phyloP scores from a whole-genome alignment of 2,888 invertebrate species.

The Chrysolina americana region DNA sequence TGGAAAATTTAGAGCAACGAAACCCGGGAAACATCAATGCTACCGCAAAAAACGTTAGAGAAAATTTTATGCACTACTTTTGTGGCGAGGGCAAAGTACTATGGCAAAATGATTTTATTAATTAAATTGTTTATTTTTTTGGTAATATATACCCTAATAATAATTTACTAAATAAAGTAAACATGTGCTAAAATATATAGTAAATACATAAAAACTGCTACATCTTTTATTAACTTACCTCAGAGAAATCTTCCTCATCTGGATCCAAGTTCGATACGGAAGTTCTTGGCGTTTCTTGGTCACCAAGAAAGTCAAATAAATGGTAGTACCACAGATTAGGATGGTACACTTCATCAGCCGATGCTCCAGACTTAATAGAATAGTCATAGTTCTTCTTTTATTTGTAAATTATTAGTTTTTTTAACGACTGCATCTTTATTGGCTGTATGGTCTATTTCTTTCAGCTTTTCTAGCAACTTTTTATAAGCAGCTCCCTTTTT shows the following conservation, averaged over 20 bases:
- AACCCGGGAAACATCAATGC: not conserved
- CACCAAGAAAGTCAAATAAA: slow-evolving; percentile 25
- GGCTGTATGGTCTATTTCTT: slow-evolving; percentile 45
- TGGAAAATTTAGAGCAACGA: not conserved
- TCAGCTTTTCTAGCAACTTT: slow-evolving; percentile 43
- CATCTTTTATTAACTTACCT: not conserved
- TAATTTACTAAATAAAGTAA: not conserved
- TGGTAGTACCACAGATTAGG: slow-evolving; percentile 32
- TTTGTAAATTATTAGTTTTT: slow-evolving; percentile 55
- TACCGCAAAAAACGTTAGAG: slow-evolving; percentile 18
- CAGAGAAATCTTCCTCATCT: slow-evolving; percentile 2
- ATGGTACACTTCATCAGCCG: slow-evolving; percentile 28
- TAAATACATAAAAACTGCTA: not conserved
- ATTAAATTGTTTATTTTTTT: no score
- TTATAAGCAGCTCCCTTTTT: slow-evolving; percentile 48
- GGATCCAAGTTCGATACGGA: slow-evolving; percentile 5
- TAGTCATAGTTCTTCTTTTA: slow-evolving; percentile 46
- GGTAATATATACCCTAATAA: no score
- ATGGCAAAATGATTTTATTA: slow-evolving; percentile 19
- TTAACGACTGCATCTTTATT: slow-evolving; percentile 47
- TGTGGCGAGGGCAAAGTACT: slow-evolving; percentile 21
- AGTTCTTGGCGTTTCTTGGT: slow-evolving; percentile 31
- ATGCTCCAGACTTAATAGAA: slow-evolving; percentile 33
- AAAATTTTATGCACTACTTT: slow-evolving; percentile 23
- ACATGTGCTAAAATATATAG: not conserved